Conservation (phyloP, 2,888 invertebrate genomes). For the Pinctada fucata region DNA sequence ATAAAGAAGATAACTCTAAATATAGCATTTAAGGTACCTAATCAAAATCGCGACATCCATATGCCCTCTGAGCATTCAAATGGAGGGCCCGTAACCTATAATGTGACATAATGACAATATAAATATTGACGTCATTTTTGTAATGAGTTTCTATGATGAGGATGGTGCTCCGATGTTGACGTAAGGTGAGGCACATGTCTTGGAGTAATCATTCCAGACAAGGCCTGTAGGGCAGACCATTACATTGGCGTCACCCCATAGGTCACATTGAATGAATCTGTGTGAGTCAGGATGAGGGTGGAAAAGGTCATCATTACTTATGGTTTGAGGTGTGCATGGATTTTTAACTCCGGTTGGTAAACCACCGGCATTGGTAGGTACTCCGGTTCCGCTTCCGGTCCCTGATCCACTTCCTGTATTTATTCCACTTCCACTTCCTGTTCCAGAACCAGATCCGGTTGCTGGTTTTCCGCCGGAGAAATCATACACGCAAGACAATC, state of each 20-base stretch:
- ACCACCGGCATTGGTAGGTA: neutral
- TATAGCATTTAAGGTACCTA: no score
- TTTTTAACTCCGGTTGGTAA: neutral
- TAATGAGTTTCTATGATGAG: no score
- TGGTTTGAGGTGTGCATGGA: constrained; percentile 25
- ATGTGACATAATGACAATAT: no score
- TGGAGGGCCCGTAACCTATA: no score
- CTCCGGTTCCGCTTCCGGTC: constrained; percentile 21
- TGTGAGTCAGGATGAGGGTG: constrained; percentile 26
- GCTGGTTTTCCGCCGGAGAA: constrained; percentile 25
- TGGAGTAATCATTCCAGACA: constrained; percentile 31
- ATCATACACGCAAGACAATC: constrained; percentile 59
- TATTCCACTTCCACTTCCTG: constrained; percentile 22
- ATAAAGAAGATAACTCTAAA: no score
- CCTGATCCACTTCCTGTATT: constrained; percentile 18
- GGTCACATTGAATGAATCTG: constrained; percentile 32
- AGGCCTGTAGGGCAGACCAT: constrained; percentile 30
- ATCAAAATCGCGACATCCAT: no score
- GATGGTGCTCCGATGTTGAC: constrained; percentile 8
- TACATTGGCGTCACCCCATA: constrained; percentile 32
- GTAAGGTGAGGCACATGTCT: constrained; percentile 30
- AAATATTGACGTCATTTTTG: no score
- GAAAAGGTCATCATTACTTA: constrained; percentile 21
- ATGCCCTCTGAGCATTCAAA: no score
- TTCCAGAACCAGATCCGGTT: no score